A percentile compares a stretch with the other conserved stretches of the same genome.
Evolutionary conservation across 2,113 vertebrate species (phyloP).

Genomic region (Lucifuga dentata): DNA sequence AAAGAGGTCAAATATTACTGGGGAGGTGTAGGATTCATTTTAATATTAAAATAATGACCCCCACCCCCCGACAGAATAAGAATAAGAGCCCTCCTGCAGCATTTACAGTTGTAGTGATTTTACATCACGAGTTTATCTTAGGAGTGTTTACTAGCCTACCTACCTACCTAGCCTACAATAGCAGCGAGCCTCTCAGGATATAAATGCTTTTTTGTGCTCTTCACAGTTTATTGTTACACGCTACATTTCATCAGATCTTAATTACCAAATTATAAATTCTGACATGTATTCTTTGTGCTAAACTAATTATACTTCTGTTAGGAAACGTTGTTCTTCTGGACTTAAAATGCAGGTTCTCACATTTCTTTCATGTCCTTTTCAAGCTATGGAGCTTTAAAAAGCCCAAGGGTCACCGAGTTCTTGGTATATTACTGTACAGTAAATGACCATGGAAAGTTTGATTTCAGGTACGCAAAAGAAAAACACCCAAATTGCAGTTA

Average conservation of each 20-base stretch:
- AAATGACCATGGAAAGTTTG: slow-evolving; percentile 63
- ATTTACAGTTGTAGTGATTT: background rate
- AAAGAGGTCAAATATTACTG: slow-evolving; percentile 30
- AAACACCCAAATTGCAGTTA: slow-evolving; percentile 68
- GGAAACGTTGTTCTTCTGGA: no score
- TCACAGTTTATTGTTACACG: no score
- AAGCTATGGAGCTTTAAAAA: slow-evolving; percentile 9
- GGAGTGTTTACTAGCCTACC: no score
- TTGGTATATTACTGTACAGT: slow-evolving; percentile 11
- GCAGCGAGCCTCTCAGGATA: no score
- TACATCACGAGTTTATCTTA: background rate
- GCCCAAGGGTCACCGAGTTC: slow-evolving; percentile 45
- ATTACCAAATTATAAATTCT: no score
- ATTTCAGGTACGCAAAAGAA: slow-evolving; percentile 69
- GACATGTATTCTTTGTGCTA: no score
- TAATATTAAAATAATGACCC: slow-evolving; percentile 12
- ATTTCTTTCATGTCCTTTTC: slow-evolving; percentile 3
- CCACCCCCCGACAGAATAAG: no score
- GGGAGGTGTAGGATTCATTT: slow-evolving; percentile 20
- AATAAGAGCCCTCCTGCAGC: background rate
- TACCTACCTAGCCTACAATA: no score
- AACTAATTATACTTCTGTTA: no score
- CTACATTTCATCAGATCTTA: no score
- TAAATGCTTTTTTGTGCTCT: no score
- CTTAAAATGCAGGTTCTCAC: background rate